Evolutionary conservation across 2,888 invertebrate genomes (phyloP).

Genomic region (Taenaris catops): DNA sequence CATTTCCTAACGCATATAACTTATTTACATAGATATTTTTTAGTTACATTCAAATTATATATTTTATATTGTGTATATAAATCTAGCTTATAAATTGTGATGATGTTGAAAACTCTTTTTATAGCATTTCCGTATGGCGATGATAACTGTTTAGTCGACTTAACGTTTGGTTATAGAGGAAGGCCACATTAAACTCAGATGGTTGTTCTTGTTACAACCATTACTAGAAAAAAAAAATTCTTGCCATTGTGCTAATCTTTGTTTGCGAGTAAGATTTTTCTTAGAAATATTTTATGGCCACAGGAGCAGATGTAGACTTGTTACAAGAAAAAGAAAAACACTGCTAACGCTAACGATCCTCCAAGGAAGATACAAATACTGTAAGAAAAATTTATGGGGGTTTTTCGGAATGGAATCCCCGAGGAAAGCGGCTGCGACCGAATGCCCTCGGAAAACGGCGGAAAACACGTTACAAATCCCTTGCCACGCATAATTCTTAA

Average conservation of each 20-base stretch:
- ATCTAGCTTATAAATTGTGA: no score
- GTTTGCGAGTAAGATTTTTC: slow-evolving; percentile 8
- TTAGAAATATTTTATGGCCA: slow-evolving; percentile 21
- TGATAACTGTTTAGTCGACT: no score
- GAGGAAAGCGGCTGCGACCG: slow-evolving; percentile 55
- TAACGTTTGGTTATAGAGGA: no score
- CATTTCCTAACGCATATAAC: no score
- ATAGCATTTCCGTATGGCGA: not conserved
- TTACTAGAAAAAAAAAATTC: no score
- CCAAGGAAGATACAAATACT: slow-evolving; percentile 77
- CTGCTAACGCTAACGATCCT: slow-evolving; percentile 74
- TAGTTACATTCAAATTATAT: no score
- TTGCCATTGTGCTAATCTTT: no score
- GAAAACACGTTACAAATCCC: slow-evolving; percentile 72
- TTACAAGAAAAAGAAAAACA: slow-evolving; percentile 55
- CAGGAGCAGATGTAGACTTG: slow-evolving; percentile 52
- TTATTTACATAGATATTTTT: no score
- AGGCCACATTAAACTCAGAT: no score
- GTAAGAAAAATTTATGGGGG: slow-evolving; percentile 79
- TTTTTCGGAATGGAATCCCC: slow-evolving; percentile 72
- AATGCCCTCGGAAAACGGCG: slow-evolving; percentile 61
- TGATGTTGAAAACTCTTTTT: not conserved
- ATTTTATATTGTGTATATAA: no score
- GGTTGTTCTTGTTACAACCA: no score
- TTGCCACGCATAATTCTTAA: slow-evolving; percentile 70